Conservation (phyloP, 2,113 vertebrate species). For the Ancistrus triradiatus region DNA sequence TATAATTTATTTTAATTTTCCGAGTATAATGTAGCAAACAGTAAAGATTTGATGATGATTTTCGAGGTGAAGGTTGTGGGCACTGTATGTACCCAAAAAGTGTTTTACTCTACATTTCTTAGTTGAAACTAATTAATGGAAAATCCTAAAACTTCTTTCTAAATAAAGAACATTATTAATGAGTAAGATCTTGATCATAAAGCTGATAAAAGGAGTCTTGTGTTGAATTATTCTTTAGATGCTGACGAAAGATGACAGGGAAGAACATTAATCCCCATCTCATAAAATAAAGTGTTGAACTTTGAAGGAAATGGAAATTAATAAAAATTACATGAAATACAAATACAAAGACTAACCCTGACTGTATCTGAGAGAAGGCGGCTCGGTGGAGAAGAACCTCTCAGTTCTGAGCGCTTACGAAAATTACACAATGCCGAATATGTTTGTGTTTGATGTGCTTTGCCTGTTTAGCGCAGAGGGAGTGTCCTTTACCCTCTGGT, state of each 20-base stretch:
- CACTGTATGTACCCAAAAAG: no score
- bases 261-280: slow-evolving; percentile 2
- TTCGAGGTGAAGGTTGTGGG: no score
- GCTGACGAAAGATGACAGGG: slow-evolving; percentile 13
- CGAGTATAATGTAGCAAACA: no score
- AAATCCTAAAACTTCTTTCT: neutral
- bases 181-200: slow-evolving; percentile 15
- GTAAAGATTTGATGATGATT: no score
- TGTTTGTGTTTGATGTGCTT: slow-evolving; percentile 77
- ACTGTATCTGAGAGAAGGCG: no score
- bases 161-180: slow-evolving; percentile 16
- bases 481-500: slow-evolving; percentile 47
- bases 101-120: no score
- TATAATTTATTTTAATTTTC: no score
- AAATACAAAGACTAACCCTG: no score
- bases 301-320: slow-evolving; percentile 43
- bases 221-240: slow-evolving; percentile 27
- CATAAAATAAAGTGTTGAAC: slow-evolving; percentile 65
- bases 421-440: slow-evolving; percentile 79
- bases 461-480: slow-evolving; percentile 73
- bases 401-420: no score
- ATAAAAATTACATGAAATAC: no score
- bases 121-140: no score
- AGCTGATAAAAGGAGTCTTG: slow-evolving; percentile 3
- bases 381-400: no score